Conservation (phyloP, 2,797 vertebrate genomes). For the Odontamblyopus lacepedii region DNA sequence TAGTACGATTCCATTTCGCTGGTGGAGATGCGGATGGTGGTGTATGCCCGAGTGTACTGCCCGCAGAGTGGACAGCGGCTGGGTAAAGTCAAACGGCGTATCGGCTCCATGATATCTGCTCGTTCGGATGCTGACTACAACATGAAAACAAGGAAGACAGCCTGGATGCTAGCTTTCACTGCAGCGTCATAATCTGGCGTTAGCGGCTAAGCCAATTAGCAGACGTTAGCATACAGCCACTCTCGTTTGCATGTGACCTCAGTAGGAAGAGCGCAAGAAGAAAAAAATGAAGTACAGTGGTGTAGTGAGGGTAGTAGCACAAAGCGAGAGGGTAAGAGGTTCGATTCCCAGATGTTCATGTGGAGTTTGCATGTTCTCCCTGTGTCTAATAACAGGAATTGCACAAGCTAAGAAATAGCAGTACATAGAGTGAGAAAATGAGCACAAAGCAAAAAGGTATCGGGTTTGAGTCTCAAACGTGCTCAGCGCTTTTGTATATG, state of each 20-base stretch:
- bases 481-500: too few species aligned
- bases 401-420: too few species aligned
- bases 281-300: not conserved
- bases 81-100: constrained; percentile 54
- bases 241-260: constrained; percentile 3
- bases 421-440: too few species aligned
- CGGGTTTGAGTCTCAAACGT: too few species aligned
- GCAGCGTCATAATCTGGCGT: constrained; percentile 46
- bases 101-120: constrained; percentile 30
- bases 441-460: not conserved
- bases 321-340: too few species aligned
- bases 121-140: not conserved
- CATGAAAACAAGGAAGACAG: not conserved
- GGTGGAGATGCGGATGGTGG: constrained; percentile 82
- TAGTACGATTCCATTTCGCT: constrained; percentile 89
- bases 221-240: constrained; percentile 26
- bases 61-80: constrained; percentile 73
- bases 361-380: too few species aligned
- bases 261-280: not conserved
- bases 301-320: not conserved
- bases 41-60: constrained; percentile 65
- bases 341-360: too few species aligned
- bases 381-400: too few species aligned
- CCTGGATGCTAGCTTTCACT: constrained; percentile 12
- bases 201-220: constrained; percentile 56